Base-by-base conservation (phyloP, 2,888 invertebrate genomes). In the Junonia oenone region DNA sequence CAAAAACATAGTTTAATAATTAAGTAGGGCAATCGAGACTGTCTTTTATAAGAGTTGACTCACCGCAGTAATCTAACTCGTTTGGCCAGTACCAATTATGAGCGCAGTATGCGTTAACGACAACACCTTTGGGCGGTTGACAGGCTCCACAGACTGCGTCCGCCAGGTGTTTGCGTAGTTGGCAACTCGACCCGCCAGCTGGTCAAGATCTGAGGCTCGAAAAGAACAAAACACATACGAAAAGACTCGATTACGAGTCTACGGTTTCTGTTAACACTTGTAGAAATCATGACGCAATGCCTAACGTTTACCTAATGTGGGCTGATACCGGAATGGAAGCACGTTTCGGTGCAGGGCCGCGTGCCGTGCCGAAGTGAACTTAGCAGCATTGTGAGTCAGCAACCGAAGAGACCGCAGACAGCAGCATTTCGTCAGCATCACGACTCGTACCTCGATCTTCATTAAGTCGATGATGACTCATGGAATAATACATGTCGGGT, bases 401-500 rank as follows among this genome's bases (percentile, higher is more conserved):
- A 58, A 54, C 59, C 47, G 65, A 19, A 56, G 58, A 38, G 56
- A 60, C 55, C 60, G 62, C 55, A 47, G 57, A 51, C 66, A 69
- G 73, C 64, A 65, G 77, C 72, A 70, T 73, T 73, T 72, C 76
- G 72, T 72, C 78, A 67, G 66, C 75, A 69, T 68, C 71, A 71
- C 72, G 68, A 72, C 77, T 69, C 78, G 69, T 68, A 74, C 73
- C 65, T 67, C 69, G 70, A 65, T 78, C 83, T 76, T 77, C 83
- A 66, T 75, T 79, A 66, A 69, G 80, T 70, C 73, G 82, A 70
- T 73, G 87, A 75, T 83, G 88, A 82, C 83, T 88, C 89, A 90
- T 90, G 90, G 86, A 89, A 90, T 86, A 87, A 85, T 83, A 89
- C 86, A 89, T 81, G 81, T 75, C 71, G 81, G 81, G 85, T 88